Evolutionary conservation across 2,888 invertebrate species (phyloP).

Genomic region (Mythimna albipuncta): DNA sequence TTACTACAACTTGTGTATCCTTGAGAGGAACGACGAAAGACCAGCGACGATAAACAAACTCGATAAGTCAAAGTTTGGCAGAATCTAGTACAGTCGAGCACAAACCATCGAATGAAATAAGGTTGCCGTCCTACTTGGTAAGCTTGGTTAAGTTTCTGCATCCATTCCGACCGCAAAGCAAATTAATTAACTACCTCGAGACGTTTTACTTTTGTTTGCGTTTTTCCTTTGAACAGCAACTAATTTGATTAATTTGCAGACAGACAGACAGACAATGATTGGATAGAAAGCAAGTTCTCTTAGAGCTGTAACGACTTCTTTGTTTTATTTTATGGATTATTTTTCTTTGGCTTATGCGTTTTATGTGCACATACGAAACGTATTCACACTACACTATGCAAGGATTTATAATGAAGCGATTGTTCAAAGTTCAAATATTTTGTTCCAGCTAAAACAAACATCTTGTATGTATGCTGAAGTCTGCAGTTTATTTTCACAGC

Average conservation of each 20-base stretch:
- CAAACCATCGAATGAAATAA: constrained; percentile 35
- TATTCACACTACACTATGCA: neutral
- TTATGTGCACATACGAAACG: neutral
- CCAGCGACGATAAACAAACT: constrained; percentile 40
- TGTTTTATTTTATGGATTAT: neutral
- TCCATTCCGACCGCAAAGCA: constrained; percentile 10
- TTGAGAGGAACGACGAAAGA: constrained; percentile 20
- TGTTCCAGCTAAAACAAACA: neutral
- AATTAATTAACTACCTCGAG: constrained; percentile 34
- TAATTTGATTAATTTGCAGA: constrained; percentile 34
- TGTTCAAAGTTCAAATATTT: neutral
- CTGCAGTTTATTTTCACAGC: constrained; percentile 13
- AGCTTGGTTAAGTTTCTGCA: constrained; percentile 22
- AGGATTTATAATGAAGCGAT: neutral
- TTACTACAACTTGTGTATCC: constrained; percentile 26
- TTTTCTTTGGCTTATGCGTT: neutral
- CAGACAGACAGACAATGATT: constrained; percentile 7
- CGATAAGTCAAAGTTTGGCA: constrained; percentile 47
- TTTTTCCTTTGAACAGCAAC: constrained; percentile 18
- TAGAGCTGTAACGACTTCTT: neutral
- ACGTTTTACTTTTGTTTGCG: constrained; percentile 24
- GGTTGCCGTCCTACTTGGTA: constrained; percentile 7
- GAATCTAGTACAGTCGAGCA: constrained; percentile 26
- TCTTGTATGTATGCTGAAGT: neutral
- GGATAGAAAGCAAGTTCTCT: constrained; percentile 9